Base-by-base conservation (phyloP, 1,140 invertebrate species). In the Conus betulinus region DNA sequence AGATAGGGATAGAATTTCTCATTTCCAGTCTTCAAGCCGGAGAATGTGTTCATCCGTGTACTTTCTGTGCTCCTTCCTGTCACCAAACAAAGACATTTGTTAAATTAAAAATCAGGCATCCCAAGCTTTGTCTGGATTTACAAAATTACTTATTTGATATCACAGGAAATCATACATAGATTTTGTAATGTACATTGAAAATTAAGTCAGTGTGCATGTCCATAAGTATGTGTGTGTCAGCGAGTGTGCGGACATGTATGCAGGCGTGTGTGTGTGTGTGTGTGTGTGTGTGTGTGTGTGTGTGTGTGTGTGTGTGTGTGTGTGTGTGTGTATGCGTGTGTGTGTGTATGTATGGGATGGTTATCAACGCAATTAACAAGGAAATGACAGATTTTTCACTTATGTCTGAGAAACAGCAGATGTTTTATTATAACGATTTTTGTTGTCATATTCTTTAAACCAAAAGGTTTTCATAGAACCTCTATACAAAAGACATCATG, bases 41-140 rank as follows among this genome's bases (percentile, higher is more conserved):
- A 91, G 76, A 94, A 91, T 27, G 92, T 93, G 86, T 94, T 93
- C 90, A 91, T 94, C n/a, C 91, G 91, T 57, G 92, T 93, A 88
- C 92, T 95, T 84, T 94, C 93, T 87, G 92, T 93, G 83, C 92
- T 94, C n/a, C 93, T 91, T 55, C 93, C 93, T 93, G 57, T 39
- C 57, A 87, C 51, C 57, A 60, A 60, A 15, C 57, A 60, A 57
- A 57, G 15, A 60, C 8, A 60, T 60, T 60, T 15, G 8, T 60
- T 60, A 5, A 60, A 60, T 11, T 60, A 11, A 60, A 60, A 60
- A 60, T 11, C 57, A 60, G 15, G 0, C 8, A 60, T 27, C 25
- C 23, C 5, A 55, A 82, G 15, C 53, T 82, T 13, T 52, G 8
- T 60, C 57, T 60, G 57, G 57, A 60, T 11, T 60, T 11, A 60